Base-by-base conservation (phyloP, 1,140 invertebrate species). In the Pentalonia nigronervosa region DNA sequence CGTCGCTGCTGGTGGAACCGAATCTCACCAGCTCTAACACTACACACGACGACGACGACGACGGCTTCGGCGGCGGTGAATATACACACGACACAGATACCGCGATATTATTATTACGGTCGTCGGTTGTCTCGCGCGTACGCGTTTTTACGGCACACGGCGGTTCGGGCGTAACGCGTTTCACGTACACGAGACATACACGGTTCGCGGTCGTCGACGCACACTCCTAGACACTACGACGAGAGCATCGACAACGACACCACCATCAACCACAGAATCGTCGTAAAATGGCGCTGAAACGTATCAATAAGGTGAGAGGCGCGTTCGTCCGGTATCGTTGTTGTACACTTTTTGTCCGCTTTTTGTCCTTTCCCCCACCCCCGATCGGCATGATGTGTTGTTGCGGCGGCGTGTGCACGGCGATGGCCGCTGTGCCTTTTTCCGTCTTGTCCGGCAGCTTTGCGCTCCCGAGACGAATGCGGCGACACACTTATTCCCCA, bases 261-360 rank as follows among this genome's bases (percentile, higher is more conserved):
- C 48, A 50, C 25, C 25, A 25, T 11, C 7, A n/a, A 92, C 14
- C 50, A 93, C 48, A 83, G 87, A 94, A 95, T 95, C 95, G 95
- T 90, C 89, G 36, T 95, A 96, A 97, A 97, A 98, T 98, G 98
- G 98, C 98, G 96, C 97, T 98, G 97, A 98, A 98, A 97, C 97
- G 98, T 97, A 98, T 98, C 96, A 98, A 98, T 97, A 98, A 98
- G 97, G 98, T 98, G 97, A 95, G 97, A 9, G 17, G 87, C 84
- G 23, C 23, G 83, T 84, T 25, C 8, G 9, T 3, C 4, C 4
- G 3, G 41, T 25, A 6, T 9, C 36, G 11, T 84, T 11, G 3
- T 84, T 81, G 21, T 11, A 30, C 14, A 45, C 3, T 25, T 36
- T 45, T 41, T 84, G 23, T 25, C 9, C 45, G 45, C 30, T 47